Percentiles rank a stretch among this genome's conserved stretches.
Conservation (phyloP, 2,113 vertebrate species). For the Panurus biarmicus region DNA sequence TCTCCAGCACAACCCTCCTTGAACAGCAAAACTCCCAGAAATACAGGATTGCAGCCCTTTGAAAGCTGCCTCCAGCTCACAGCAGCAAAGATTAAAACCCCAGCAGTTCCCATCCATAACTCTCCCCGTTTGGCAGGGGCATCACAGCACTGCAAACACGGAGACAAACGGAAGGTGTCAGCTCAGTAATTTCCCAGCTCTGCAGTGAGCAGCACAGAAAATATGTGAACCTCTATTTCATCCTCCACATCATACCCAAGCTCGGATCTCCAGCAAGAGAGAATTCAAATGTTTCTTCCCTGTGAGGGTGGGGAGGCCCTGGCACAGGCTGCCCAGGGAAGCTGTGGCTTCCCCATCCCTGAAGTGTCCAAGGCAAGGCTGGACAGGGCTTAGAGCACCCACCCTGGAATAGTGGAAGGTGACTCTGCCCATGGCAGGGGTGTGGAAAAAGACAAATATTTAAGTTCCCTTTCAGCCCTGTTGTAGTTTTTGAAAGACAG, state of each 20-base stretch:
- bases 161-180: constrained; percentile 53
- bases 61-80: background rate
- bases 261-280: background rate
- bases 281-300: background rate
- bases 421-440: background rate
- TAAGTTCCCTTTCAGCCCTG: background rate
- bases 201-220: constrained; percentile 23
- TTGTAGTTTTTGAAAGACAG: background rate
- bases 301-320: background rate
- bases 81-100: constrained; percentile 33
- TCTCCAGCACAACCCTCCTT: background rate
- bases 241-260: background rate
- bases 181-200: constrained; percentile 33
- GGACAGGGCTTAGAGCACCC: fast-evolving
- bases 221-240: background rate
- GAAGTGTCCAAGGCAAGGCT: background rate
- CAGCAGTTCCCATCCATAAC: constrained; percentile 1
- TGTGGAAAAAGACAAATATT: background rate
- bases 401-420: background rate
- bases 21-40: background rate
- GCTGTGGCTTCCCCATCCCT: background rate
- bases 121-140: background rate
- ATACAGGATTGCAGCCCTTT: background rate
- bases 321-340: background rate
- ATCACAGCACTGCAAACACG: background rate